Evolutionary conservation across 2,888 invertebrate genomes (phyloP).

Genomic region (Taenaris catops): DNA sequence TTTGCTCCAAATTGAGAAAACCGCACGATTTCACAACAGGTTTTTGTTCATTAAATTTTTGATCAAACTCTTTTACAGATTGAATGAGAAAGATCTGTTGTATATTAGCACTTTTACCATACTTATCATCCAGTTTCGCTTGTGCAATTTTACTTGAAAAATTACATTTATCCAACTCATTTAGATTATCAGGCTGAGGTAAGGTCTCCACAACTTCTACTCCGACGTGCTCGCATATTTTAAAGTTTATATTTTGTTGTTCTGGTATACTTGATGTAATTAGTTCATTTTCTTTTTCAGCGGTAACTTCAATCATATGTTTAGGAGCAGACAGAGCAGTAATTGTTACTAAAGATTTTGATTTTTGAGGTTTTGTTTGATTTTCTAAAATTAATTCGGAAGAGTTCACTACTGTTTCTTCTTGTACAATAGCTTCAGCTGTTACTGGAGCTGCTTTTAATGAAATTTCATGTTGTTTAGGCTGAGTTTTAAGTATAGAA

Average conservation of each 20-base stretch:
- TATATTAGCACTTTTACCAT: conserved; percentile 58
- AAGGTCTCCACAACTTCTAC: conserved; percentile 76
- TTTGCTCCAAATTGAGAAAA: conserved; percentile 63
- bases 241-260: conserved; percentile 53
- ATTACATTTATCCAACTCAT: conserved; percentile 54
- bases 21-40: conserved; percentile 45
- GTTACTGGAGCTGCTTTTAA: conserved; percentile 59
- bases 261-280: conserved; percentile 51
- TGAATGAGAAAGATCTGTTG: conserved; percentile 55
- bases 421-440: conserved; percentile 78
- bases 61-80: conserved; percentile 43
- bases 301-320: conserved; percentile 73
- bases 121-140: conserved; percentile 53
- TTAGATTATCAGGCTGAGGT: conserved; percentile 74
- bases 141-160: conserved; percentile 49
- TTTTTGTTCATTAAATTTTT: conserved; percentile 36
- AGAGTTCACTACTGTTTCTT: conserved; percentile 72
- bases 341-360: conserved; percentile 60
- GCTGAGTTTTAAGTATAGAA: conserved; percentile 38
- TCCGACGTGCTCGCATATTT: conserved; percentile 64
- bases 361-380: conserved; percentile 35
- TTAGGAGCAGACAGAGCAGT: conserved; percentile 77
- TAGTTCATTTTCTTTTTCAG: conserved; percentile 80
- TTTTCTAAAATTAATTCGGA: conserved; percentile 53
- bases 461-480: conserved; percentile 39